phyloP scores from a whole-genome alignment of 1,140 invertebrate species.

The Papilio polyxenes region DNA sequence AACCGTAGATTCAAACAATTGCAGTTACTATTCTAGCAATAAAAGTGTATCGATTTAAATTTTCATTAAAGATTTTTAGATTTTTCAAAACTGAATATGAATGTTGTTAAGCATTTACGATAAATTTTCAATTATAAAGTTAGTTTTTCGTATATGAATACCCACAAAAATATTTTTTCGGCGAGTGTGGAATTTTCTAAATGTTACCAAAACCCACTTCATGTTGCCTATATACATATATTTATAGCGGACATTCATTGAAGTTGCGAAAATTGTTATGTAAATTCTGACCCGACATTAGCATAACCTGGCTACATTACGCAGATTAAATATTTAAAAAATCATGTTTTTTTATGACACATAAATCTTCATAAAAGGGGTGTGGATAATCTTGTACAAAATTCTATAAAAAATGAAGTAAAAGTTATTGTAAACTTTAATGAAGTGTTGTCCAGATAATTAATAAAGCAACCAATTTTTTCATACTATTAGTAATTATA shows the following conservation, averaged over 20 bases:
- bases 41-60: neutral
- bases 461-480: too few relatives aligned
- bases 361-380: neutral
- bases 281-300: slow-evolving; percentile 9
- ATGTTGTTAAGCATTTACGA: too few relatives aligned
- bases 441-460: too few relatives aligned
- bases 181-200: neutral
- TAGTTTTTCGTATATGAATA: neutral
- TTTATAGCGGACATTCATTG: slow-evolving; percentile 1
- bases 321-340: slow-evolving; percentile 1
- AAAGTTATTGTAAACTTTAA: too few relatives aligned
- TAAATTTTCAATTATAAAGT: too few relatives aligned
- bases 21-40: neutral
- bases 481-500: too few relatives aligned
- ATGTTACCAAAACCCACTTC: neutral
- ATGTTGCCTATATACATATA: neutral
- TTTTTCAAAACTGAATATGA: neutral
- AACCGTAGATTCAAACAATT: neutral
- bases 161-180: neutral
- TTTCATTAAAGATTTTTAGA: neutral
- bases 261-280: slow-evolving; percentile 20
- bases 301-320: slow-evolving; percentile 9
- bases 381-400: too few relatives aligned
- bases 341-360: neutral
- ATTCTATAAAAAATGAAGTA: too few relatives aligned